Base-by-base conservation (phyloP, 2,888 invertebrate species). In the Brachyptera putata region DNA sequence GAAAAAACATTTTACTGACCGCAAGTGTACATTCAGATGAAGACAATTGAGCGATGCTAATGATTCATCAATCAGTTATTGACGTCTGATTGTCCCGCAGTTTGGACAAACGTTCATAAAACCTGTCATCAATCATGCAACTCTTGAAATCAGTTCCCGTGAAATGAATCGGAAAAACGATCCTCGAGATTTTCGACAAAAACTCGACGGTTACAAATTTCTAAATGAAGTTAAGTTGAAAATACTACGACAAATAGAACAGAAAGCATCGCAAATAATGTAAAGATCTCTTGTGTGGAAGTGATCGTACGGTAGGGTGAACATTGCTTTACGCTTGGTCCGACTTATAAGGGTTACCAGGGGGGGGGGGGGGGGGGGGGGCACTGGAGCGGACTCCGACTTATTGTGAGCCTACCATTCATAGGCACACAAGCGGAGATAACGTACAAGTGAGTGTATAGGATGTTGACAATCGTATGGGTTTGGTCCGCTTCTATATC, bases 301-400 rank as follows among this genome's bases (percentile, higher is more conserved):
- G 14, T 30, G 50, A 30, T 50, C 26, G 46, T 22, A 55, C 46
- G 60, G 24, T 57, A 60, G 26, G 50, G 18, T 39, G 49, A 60
- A 50, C 60, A 56, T 49, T 48, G 16, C 60, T 57, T 60, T 57
- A 60, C 60, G 60, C 60, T 39, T 49, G 26, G 60, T 13, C 60
- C 60, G 26, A 49, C 56, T 49, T 2, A 37, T 24, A 18, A 46
- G 57, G 48, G 39, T 36, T 46, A 48, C 43, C 21, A 21, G 13
- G 43, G 16, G 43, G 13, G 21, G n/a, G 48, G 48, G 48, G 48
- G 48, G 48, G 48, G 3, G 1, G n/a, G 22, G n/a, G 48, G 48
- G 48, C 21, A 46, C 37, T 16, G 41, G 41, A 21, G 41, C 16
- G 18, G 21, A 41, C 21, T 41, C 41, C n/a, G n/a, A n/a, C n/a